Percentiles rank a stretch among this genome's conserved stretches.
phyloP scores from a whole-genome alignment of 1,140 invertebrate species.

The Zeugodacus cucurbitae region DNA sequence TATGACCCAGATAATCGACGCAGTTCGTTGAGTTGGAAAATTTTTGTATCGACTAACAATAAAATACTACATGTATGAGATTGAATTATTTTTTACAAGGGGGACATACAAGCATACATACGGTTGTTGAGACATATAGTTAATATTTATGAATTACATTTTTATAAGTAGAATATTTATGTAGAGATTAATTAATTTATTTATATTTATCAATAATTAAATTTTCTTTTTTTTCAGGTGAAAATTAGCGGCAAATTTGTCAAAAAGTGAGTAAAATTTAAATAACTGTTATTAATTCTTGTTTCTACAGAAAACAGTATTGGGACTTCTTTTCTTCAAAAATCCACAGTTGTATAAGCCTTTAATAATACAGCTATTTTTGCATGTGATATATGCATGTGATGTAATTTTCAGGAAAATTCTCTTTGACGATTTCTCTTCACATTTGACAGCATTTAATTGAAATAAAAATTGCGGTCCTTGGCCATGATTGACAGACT shows the following conservation, averaged over 20 bases:
- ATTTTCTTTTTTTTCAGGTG: not conserved
- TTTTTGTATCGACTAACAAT: not conserved
- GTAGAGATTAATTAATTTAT: not conserved
- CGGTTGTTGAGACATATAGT: too few relatives aligned
- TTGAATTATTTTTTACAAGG: not conserved
- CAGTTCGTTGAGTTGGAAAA: not conserved
- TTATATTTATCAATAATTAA: not conserved
- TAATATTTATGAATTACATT: too few relatives aligned
- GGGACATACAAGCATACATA: not conserved
- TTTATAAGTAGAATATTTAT: too few relatives aligned
- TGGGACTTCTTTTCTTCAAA: too few relatives aligned
- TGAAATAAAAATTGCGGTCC: too few relatives aligned
- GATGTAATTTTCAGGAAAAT: too few relatives aligned
- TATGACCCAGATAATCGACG: constrained; percentile 4
- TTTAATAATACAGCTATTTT: too few relatives aligned
- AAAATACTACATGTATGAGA: not conserved
- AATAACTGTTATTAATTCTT: not conserved
- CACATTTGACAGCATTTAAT: too few relatives aligned
- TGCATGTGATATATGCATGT: too few relatives aligned
- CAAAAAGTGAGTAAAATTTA: not conserved
- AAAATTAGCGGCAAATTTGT: not conserved
- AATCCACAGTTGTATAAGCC: too few relatives aligned
- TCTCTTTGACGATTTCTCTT: too few relatives aligned
- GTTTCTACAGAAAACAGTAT: too few relatives aligned
- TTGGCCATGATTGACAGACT: not conserved